Evolutionary conservation across 2,797 vertebrate species (phyloP).

Genomic region (Luscinia megarhynchos): DNA sequence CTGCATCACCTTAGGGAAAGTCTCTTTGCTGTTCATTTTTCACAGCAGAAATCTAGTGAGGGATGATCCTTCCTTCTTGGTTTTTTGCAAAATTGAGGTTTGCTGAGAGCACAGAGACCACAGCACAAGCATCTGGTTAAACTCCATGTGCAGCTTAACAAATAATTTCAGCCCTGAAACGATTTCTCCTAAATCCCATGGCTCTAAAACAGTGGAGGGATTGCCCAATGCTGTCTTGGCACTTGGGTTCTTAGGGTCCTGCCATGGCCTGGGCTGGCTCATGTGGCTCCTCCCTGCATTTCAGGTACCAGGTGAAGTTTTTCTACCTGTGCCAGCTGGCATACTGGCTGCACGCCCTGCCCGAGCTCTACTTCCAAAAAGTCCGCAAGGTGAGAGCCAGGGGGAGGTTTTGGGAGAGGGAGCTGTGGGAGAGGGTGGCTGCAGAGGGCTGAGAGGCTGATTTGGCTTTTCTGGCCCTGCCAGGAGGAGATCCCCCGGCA

Average conservation of each 20-base stretch:
- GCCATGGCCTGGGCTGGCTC: neutral
- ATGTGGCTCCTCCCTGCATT: neutral
- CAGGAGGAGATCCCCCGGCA: constrained; percentile 97
- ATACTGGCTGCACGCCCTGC: constrained; percentile 95
- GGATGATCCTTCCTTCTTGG: neutral
- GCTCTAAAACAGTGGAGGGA: neutral
- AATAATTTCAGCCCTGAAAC: neutral
- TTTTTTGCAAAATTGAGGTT: neutral
- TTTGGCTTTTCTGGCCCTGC: constrained; percentile 13
- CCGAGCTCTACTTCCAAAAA: constrained; percentile 99
- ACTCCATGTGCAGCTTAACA: accelerated
- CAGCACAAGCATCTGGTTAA: neutral
- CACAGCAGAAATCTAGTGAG: neutral
- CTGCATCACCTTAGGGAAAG: neutral
- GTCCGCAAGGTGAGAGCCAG: constrained; percentile 92
- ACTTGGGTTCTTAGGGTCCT: neutral
- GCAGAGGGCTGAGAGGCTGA: neutral
- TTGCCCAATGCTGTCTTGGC: neutral
- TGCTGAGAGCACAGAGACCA: neutral
- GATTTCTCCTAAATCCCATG: neutral
- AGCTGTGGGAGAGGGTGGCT: neutral
- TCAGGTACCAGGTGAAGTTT: constrained; percentile 98
- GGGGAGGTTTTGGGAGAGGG: neutral
- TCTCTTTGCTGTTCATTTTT: neutral
- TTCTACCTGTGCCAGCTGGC: constrained; percentile 98